Conservation (phyloP, 2,888 invertebrate species). For the Alentia gelatinosa region DNA sequence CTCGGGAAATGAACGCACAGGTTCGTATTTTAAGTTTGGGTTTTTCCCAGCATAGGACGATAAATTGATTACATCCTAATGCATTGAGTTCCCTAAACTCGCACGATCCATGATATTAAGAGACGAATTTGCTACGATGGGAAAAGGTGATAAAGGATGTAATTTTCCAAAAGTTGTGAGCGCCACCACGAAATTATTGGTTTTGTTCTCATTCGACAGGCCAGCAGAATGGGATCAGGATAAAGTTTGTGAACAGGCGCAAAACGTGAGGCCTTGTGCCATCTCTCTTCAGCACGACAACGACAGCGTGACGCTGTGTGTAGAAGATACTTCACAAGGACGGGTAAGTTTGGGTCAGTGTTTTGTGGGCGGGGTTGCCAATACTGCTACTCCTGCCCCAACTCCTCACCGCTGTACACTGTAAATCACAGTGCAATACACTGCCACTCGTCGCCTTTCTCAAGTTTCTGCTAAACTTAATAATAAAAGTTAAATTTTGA, state of each 20-base stretch:
- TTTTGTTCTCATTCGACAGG: neutral
- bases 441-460: too few species aligned
- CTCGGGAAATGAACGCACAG: neutral
- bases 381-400: too few species aligned
- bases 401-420: too few species aligned
- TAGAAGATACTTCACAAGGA: neutral
- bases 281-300: neutral
- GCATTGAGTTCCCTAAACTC: neutral
- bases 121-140: neutral
- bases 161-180: neutral
- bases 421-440: too few species aligned
- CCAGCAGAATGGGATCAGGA: neutral
- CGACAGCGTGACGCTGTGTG: neutral
- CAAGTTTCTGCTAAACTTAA: too few species aligned
- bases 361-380: too few species aligned
- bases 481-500: too few species aligned
- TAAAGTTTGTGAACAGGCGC: neutral
- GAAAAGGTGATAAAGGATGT: neutral
- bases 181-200: neutral
- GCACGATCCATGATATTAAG: neutral
- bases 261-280: neutral
- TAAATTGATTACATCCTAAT: neutral
- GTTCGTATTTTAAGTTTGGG: conserved; percentile 17
- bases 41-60: conserved; percentile 15
- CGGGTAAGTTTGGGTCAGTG: neutral